Evolutionary conservation across 1,140 invertebrate genomes (phyloP), one percentile per base, ranked within the genome.

Genomic region (Melitaea cinxia): DNA sequence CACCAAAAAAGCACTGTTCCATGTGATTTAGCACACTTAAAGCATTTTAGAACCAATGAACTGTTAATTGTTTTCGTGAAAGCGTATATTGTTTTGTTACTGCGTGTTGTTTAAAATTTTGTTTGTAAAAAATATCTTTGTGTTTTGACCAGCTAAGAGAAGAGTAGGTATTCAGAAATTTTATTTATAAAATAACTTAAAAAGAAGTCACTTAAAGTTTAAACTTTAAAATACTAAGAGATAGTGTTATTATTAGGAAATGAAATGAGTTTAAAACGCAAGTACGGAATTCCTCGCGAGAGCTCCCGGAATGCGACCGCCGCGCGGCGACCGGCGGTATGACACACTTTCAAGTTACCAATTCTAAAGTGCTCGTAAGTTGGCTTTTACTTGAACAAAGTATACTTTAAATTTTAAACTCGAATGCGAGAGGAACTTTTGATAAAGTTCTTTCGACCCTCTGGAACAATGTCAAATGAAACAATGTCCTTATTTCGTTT

Each of bases 371-470:
- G 35, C 35, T 37, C 5, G 14, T 37, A 37, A 37, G 35, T 37
- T 15, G 35, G n/a, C 35, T 37, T 37, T 37, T 37, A 37, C 35
- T 37, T 15, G n/a, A 37, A 37, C 35, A 37, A 37, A 37, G 35
- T 37, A 15, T 37, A 37, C 35, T 37, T n/a, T 37, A n/a, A 37
- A 37, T 37, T 37, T 37, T n/a, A 15, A 37, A 4, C n/a, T 37
- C 14, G 35, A 37, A 37, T 37, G n/a, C n/a, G 35, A 37, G n/a
- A 37, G n/a, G 1, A 37, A 37, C 35, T 37, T 37, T 26, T 5
- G 5, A 12, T n/a, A 4, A 37, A 37, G n/a, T 12, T 37, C n/a
- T 37, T 1, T 37, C n/a, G 2, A 4, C n/a, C 14, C 35, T 37
- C 35, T 4, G n/a, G 14, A n/a, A 37, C 35, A 37, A 37, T 37